Evolutionary conservation across 2,888 invertebrate species (phyloP).

Genomic region (Diaperis boleti): DNA sequence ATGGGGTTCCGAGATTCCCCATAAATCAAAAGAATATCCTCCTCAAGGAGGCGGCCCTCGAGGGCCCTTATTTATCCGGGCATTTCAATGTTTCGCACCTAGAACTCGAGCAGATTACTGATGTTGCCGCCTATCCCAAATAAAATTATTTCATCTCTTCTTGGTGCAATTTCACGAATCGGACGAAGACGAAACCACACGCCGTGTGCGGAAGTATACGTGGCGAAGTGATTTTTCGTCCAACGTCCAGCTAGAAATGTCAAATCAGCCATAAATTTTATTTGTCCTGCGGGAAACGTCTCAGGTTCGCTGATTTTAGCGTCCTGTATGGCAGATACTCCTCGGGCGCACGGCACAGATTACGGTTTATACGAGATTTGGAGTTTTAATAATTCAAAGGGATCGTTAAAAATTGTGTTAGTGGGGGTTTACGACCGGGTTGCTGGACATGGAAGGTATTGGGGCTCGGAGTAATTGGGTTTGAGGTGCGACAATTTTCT

Average conservation of each 20-base stretch:
- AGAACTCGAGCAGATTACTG: slow-evolving; percentile 52
- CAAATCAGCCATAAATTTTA: slow-evolving; percentile 72
- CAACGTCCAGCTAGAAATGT: slow-evolving; percentile 64
- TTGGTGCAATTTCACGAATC: slow-evolving; percentile 14
- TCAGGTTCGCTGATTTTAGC: slow-evolving; percentile 41
- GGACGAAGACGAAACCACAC: slow-evolving; percentile 24
- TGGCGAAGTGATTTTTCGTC: slow-evolving; percentile 43
- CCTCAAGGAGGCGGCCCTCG: slow-evolving; percentile 45
- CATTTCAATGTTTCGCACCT: slow-evolving; percentile 56
- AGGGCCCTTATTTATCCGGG: slow-evolving; percentile 53
- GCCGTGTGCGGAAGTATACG: slow-evolving; percentile 33
- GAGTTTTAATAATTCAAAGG: slow-evolving; percentile 41
- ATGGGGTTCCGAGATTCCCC: slow-evolving; percentile 31
- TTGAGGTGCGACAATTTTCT: not conserved
- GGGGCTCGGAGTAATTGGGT: not conserved
- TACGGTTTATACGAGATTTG: slow-evolving; percentile 36
- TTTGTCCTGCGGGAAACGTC: slow-evolving; percentile 66
- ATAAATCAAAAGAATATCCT: slow-evolving; percentile 41
- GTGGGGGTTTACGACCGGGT: slow-evolving; percentile 21
- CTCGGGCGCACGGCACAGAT: slow-evolving; percentile 38
- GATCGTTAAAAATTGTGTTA: slow-evolving; percentile 29
- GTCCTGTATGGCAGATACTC: slow-evolving; percentile 20
- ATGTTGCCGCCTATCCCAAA: slow-evolving; percentile 47
- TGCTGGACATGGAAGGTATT: slow-evolving; percentile 12
- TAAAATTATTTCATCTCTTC: slow-evolving; percentile 45